Evolutionary conservation across 1,140 invertebrate genomes (phyloP).

Genomic region (Pachyrhynchus sulphureomaculatus): DNA sequence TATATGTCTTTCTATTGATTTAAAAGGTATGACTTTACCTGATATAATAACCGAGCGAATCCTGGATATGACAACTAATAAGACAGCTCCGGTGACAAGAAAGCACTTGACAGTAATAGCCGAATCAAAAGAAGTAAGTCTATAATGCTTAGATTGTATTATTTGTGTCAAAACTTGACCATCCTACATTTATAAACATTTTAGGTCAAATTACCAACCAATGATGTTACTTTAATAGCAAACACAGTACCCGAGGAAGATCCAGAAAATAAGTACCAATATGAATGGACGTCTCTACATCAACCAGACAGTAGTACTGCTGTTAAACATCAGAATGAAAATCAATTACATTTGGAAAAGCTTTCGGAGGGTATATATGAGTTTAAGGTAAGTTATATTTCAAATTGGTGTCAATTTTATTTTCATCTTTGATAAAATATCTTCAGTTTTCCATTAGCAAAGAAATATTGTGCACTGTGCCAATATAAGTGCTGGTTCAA

Average conservation of each 20-base stretch:
- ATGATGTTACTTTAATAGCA: slow-evolving; percentile 75
- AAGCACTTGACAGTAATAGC: slow-evolving; percentile 77
- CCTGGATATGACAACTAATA: slow-evolving; percentile 44
- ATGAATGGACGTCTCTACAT: slow-evolving; percentile 83
- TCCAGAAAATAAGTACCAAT: slow-evolving; percentile 70
- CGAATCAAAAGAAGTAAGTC: slow-evolving; percentile 67
- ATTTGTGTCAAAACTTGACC: no score
- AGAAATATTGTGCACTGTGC: no score
- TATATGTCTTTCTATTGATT: slow-evolving; percentile 44
- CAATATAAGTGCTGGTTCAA: no score
- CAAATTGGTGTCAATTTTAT: no score
- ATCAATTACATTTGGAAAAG: slow-evolving; percentile 72
- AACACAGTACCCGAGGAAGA: slow-evolving; percentile 74
- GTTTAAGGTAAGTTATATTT: slow-evolving; percentile 71
- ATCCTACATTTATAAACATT: neutral
- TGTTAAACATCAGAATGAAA: slow-evolving; percentile 84
- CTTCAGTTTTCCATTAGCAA: neutral
- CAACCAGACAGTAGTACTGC: slow-evolving; percentile 79
- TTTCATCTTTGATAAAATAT: no score
- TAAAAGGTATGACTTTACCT: slow-evolving; percentile 32
- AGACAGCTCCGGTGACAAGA: slow-evolving; percentile 49
- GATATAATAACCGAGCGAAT: slow-evolving; percentile 48
- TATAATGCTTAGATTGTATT: neutral
- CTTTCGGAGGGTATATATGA: slow-evolving; percentile 83
- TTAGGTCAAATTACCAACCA: slow-evolving; percentile 63